Evolutionary conservation across 2,797 vertebrate species (phyloP), one percentile per base, ranked within the genome.

Genomic region (Vireo griseus): DNA sequence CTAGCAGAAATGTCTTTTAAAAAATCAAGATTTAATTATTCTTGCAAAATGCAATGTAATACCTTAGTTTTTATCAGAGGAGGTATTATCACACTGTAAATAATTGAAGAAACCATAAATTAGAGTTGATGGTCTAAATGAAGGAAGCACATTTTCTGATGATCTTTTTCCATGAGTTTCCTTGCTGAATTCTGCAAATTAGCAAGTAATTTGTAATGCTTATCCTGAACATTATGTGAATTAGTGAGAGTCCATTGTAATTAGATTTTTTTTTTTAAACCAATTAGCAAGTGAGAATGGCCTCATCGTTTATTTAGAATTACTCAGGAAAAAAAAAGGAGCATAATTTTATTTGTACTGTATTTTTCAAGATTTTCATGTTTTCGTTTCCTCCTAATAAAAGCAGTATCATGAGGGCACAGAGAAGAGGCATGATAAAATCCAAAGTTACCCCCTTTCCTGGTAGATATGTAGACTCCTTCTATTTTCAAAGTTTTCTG

Each of bases 101-200:
- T 97, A 97, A 96, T 95, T 96, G 76, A 96, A 94, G 91, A 87
- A 92, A 75, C 58, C 51, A 91, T 94, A 81, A 95, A 92, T 79
- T 89, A 55, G 33, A 24, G 58, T n/a, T 88, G 94, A 81, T 7
- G 50, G 24, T 65, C 76, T 81, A 91, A 88, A 86, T 90, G 87
- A 95, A 69, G 50, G 44, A 62, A 94, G 54, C 57, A 74, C 35
- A 50, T 89, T 91, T 92, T 91, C 77, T 67, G 28, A 31, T 55
- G 25, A 25, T 65, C 50, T 74, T 73, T 80, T 76, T 16, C 57
- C 45, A 6, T 72, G 58, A 78, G 54, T 54, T 94, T 90, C 75
- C 33, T 88, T 45, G 51, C 66, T 90, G 75, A 75, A 88, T 91
- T 78, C 79, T 90, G 87, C 59, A 90, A 86, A 88, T 96, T 94